These are phyloP conservation scores for Rhadina sibilatrix DNA, from an alignment of 2,113 vertebrate genomes.

Conservation along the genomic window DNA sequence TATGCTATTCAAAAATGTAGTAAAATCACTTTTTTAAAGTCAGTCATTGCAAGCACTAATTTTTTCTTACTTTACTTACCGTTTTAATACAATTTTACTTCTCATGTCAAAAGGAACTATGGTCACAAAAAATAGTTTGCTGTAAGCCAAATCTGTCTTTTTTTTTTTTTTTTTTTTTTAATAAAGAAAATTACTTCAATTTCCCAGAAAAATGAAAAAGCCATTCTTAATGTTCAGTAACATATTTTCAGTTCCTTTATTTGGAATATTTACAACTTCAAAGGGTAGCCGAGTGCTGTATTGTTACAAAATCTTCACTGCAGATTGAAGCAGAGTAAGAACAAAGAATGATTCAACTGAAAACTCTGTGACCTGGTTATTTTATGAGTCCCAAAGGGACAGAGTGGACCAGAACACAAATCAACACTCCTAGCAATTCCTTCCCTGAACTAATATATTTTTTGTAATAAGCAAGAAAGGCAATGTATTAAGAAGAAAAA, in stretches of 20 bases:
- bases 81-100: neutral
- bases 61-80: neutral
- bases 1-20: neutral
- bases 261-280: neutral
- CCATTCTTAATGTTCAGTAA: neutral
- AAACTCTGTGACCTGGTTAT: neutral
- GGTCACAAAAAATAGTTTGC: neutral
- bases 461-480: neutral
- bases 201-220: neutral
- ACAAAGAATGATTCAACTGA: neutral
- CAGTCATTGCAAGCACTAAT: neutral
- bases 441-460: neutral
- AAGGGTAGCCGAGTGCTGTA: neutral
- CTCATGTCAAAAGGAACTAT: neutral
- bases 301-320: neutral
- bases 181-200: neutral
- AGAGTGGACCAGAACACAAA: neutral
- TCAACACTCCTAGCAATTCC: neutral
- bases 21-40: neutral
- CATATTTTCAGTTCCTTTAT: neutral
- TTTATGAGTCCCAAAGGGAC: neutral
- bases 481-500: neutral
- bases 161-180: neutral
- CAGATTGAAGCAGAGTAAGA: neutral
- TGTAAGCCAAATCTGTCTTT: neutral